Evolutionary conservation across 2,797 vertebrate genomes (phyloP).

Genomic region (Peromyscus eremicus): DNA sequence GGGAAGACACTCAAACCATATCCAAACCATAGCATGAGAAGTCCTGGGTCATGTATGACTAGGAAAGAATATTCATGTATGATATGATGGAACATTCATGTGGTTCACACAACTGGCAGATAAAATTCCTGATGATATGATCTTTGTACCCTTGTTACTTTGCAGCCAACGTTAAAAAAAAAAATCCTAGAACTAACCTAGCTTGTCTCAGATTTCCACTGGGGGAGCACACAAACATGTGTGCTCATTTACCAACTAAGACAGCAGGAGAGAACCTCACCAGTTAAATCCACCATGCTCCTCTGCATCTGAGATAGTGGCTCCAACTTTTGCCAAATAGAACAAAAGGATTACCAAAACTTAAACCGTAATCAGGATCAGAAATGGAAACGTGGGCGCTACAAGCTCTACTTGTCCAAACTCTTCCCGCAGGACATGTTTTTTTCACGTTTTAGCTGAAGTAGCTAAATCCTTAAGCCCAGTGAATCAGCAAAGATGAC

Average conservation of each 20-base stretch:
- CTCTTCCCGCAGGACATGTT: conserved; percentile 55
- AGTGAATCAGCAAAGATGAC: conserved; percentile 73
- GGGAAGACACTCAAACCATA: neutral
- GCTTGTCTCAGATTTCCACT: neutral
- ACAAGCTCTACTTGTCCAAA: conserved; percentile 59
- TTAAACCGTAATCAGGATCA: conserved; percentile 10
- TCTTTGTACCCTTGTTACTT: neutral
- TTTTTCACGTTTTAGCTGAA: conserved; percentile 69
- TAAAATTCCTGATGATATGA: neutral
- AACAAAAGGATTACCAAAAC: conserved; percentile 56
- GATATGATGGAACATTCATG: neutral
- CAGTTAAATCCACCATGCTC: neutral
- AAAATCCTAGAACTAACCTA: neutral
- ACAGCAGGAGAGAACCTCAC: neutral
- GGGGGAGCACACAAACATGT: neutral
- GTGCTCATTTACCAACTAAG: accelerated
- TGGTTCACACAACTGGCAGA: neutral
- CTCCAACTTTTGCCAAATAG: conserved; percentile 52
- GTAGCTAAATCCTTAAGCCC: conserved; percentile 73
- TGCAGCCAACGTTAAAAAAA: neutral
- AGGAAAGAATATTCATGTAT: no score
- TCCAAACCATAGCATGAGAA: neutral
- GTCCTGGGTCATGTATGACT: neutral
- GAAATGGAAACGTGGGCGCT: conserved; percentile 64
- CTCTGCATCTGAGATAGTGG: neutral